Evolutionary conservation across 2,113 vertebrate genomes (phyloP).

Genomic region (Platichthys flesus): DNA sequence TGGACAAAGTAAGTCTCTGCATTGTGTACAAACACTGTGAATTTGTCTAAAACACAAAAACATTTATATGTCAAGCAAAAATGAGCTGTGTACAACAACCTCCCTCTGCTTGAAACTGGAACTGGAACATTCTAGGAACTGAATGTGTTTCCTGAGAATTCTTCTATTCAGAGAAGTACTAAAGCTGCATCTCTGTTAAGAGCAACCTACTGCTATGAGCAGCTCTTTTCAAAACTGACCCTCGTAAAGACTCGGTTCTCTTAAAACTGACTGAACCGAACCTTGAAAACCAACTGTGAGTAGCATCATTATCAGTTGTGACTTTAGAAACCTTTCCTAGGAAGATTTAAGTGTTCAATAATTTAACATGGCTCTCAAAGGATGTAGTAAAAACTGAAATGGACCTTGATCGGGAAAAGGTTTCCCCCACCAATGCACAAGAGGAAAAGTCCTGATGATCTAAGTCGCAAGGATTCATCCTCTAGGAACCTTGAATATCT

Average conservation of each 20-base stretch:
- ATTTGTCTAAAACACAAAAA: not conserved
- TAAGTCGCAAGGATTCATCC: not conserved
- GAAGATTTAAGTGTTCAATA: not conserved
- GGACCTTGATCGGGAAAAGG: not conserved
- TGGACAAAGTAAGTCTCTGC: not conserved
- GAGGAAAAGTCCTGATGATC: not conserved
- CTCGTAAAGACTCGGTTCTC: not conserved
- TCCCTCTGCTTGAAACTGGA: not conserved
- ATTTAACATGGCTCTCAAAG: not conserved
- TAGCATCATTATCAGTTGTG: not conserved
- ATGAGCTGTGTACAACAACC: no score
- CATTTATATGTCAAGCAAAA: no score
- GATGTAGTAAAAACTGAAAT: not conserved
- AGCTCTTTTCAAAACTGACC: not conserved
- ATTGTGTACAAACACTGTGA: not conserved
- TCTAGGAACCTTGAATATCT: not conserved
- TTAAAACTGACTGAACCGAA: not conserved
- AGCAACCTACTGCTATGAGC: not conserved
- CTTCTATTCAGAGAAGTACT: not conserved
- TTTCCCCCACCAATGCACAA: not conserved
- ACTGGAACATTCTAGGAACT: not conserved
- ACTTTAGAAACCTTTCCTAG: not conserved
- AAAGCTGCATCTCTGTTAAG: not conserved
- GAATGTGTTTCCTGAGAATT: not conserved
- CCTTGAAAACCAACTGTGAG: not conserved